Evolutionary conservation across 1,140 invertebrate genomes (phyloP).

Genomic region (Pogonognathellus flavescens): DNA sequence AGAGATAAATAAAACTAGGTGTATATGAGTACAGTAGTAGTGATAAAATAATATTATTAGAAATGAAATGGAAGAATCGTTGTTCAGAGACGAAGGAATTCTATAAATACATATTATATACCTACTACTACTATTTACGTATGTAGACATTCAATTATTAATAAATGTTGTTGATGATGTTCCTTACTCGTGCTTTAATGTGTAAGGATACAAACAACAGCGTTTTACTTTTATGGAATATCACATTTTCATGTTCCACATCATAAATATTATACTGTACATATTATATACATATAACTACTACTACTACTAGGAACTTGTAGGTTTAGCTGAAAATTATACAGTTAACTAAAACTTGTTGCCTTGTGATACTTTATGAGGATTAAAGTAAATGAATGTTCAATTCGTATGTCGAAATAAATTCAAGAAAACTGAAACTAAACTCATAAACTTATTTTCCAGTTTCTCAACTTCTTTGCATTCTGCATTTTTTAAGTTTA

Average conservation of each 20-base stretch:
- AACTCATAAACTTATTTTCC: too few species aligned
- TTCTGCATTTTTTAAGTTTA: too few species aligned
- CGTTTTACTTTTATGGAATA: background rate
- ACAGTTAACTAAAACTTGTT: slow-evolving; percentile 43
- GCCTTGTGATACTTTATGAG: slow-evolving; percentile 49
- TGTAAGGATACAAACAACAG: background rate
- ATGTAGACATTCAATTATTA: slow-evolving; percentile 18
- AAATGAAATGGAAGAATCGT: too few species aligned
- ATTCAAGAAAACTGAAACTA: background rate
- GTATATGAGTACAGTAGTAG: too few species aligned
- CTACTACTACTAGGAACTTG: too few species aligned
- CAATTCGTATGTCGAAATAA: slow-evolving; percentile 32
- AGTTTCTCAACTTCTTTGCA: too few species aligned
- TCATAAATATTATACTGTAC: background rate
- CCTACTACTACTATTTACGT: background rate
- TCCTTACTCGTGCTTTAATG: slow-evolving; percentile 17
- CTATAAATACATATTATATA: too few species aligned
- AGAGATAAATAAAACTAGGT: too few species aligned
- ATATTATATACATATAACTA: slow-evolving; percentile 19
- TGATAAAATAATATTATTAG: too few species aligned
- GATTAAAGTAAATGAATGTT: slow-evolving; percentile 41
- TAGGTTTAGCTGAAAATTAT: slow-evolving; percentile 17
- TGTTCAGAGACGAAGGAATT: too few species aligned
- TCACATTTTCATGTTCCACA: background rate
- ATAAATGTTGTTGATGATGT: slow-evolving; percentile 33